phyloP scores from a whole-genome alignment of 2,888 invertebrate species.

The Melinaea menophilus region DNA sequence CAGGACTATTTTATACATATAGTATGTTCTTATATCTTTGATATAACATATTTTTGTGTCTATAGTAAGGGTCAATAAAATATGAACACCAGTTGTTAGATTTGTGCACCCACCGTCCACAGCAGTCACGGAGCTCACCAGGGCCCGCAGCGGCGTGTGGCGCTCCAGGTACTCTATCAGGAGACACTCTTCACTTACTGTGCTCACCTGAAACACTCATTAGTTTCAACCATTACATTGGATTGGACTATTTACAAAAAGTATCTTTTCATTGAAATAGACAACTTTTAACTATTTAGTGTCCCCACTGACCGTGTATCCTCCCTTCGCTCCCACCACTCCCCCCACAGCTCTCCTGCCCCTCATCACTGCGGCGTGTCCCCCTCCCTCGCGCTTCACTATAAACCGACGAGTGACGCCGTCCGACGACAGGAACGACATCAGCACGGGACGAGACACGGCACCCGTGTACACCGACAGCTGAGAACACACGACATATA shows the following conservation, averaged over 20 bases:
- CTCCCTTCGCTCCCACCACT: neutral
- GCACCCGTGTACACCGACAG: conserved; percentile 35
- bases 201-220: conserved; percentile 48
- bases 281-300: no score
- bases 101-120: conserved; percentile 36
- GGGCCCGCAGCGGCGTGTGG: conserved; percentile 42
- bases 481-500: neutral
- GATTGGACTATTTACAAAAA: no score
- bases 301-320: conserved; percentile 22
- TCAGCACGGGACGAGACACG: conserved; percentile 46
- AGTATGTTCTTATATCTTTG: no score
- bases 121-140: conserved; percentile 40
- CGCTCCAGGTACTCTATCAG: conserved; percentile 58
- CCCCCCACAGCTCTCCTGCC: conserved; percentile 17
- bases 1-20: no score
- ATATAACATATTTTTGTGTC: no score
- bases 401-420: conserved; percentile 43
- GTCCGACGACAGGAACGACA: conserved; percentile 40
- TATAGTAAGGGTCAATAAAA: no score
- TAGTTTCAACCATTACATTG: neutral
- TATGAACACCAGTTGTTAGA: no score
- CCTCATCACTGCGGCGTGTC: conserved; percentile 46
- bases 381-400: conserved; percentile 51
- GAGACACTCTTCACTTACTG: conserved; percentile 52
- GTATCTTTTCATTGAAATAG: neutral